Percentiles rank a stretch among this genome's conserved stretches.
Conservation (phyloP, 2,113 vertebrate species). For the Lamprotornis superbus region DNA sequence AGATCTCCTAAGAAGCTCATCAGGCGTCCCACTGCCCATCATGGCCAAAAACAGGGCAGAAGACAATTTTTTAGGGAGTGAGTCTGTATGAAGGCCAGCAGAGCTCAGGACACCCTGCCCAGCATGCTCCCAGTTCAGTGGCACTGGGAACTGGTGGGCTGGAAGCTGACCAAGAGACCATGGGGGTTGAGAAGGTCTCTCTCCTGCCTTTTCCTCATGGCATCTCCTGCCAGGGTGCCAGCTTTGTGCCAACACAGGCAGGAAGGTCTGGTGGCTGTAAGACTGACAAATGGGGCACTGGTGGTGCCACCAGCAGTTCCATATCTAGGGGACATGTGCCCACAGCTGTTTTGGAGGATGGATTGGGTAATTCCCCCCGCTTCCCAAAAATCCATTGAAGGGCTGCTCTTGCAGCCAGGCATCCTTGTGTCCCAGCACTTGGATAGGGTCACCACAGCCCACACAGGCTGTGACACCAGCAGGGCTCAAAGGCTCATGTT, state of each 20-base stretch:
- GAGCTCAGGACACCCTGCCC: neutral
- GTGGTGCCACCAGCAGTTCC: neutral
- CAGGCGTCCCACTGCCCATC: neutral
- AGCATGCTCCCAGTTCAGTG: neutral
- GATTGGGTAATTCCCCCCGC: neutral
- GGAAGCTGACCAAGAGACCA: neutral
- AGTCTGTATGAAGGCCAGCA: neutral
- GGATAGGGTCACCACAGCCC: neutral
- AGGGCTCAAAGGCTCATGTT: neutral
- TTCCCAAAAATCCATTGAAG: neutral
- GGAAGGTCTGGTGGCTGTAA: neutral
- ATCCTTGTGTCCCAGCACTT: neutral
- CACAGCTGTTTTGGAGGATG: neutral
- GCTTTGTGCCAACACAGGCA: neutral
- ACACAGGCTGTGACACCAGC: neutral
- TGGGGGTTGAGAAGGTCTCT: neutral
- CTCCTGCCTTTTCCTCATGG: neutral
- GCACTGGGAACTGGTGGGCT: neutral
- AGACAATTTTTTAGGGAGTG: neutral
- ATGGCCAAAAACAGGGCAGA: neutral
- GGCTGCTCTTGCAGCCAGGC: neutral
- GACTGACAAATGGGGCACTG: neutral
- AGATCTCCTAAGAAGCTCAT: neutral
- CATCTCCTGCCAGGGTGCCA: neutral
- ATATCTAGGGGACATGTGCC: accelerated